Conservation (phyloP, 2,797 vertebrate genomes). For the Protonibea diacanthus region DNA sequence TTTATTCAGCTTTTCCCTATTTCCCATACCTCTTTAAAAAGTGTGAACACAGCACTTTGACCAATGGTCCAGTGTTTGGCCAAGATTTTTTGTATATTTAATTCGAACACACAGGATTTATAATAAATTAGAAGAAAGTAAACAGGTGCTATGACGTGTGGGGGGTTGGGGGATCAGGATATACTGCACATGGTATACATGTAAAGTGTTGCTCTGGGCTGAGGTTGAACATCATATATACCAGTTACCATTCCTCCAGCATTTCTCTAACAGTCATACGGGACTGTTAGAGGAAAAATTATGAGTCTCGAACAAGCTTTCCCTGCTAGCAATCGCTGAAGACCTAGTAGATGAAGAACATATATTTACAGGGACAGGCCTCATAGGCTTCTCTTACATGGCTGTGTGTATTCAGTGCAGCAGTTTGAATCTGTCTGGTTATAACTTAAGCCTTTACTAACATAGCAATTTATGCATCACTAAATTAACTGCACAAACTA, state of each 20-base stretch:
- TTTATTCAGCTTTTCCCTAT: conserved; percentile 5
- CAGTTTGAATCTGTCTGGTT: not conserved
- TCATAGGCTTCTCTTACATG: not conserved
- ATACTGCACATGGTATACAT: not conserved
- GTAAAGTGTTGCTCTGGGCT: not conserved
- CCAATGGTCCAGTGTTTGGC: too few relatives aligned
- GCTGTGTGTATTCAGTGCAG: not conserved
- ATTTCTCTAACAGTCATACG: not conserved
- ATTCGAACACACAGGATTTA: conserved; percentile 8
- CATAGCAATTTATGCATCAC: not conserved
- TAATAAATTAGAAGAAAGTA: not conserved
- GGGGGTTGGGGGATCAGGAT: not conserved
- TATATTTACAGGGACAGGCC: not conserved
- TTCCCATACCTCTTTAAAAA: conserved; percentile 3
- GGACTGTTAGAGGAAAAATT: not conserved
- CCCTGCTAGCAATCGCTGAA: not conserved
- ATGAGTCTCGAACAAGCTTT: conserved; percentile 9
- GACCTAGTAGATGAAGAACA: not conserved
- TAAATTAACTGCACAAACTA: not conserved
- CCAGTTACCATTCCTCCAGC: not conserved
- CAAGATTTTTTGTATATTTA: not conserved
- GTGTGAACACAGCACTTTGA: conserved; percentile 10
- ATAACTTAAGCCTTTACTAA: not conserved
- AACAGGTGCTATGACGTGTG: not conserved
- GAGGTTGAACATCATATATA: conserved; percentile 3